Conservation (phyloP, 1,140 invertebrate genomes). For the Antheraea pernyi region DNA sequence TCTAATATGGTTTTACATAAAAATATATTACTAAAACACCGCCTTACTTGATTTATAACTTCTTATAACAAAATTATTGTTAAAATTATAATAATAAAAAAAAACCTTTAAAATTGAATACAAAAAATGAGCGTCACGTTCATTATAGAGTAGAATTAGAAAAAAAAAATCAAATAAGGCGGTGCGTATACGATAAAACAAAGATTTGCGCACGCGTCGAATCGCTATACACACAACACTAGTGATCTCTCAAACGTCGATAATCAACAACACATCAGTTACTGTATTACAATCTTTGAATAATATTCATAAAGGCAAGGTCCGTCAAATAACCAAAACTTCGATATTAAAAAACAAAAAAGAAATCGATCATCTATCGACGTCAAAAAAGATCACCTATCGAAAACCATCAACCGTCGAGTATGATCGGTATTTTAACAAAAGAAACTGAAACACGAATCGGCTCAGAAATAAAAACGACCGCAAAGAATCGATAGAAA, state of each 20-base stretch:
- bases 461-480: too few species aligned
- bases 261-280: not conserved
- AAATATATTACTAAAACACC: not conserved
- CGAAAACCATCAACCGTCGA: not conserved
- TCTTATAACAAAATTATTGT: too few species aligned
- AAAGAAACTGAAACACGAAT: too few species aligned
- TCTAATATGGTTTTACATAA: not conserved
- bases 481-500: too few species aligned
- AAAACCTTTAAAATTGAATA: too few species aligned
- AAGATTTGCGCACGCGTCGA: constrained; percentile 1
- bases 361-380: not conserved
- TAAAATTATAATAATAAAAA: too few species aligned
- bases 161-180: not conserved
- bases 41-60: not conserved
- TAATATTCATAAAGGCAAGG: not conserved
- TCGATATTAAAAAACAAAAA: too few species aligned
- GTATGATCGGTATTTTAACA: not conserved
- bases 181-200: not conserved
- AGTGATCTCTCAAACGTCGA: not conserved
- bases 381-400: not conserved
- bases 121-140: too few species aligned
- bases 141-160: too few species aligned
- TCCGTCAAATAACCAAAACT: not conserved
- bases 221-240: not conserved
- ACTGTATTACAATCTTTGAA: not conserved